Conservation (phyloP, 2,113 vertebrate genomes). For the Corythaixoides concolor region DNA sequence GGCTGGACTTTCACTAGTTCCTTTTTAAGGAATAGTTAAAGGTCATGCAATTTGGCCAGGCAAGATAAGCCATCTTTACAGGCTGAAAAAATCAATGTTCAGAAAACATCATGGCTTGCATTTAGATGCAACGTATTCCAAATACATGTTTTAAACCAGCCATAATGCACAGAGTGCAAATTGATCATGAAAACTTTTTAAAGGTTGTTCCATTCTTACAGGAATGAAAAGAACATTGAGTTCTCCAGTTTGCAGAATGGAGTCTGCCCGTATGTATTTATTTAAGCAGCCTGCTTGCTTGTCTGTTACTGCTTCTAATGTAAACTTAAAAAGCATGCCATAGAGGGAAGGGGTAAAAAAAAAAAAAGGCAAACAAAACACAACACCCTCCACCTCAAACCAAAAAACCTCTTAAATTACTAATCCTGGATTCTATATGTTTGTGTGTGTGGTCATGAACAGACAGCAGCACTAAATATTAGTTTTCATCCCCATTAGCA, state of each 20-base stretch:
- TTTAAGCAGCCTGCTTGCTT: neutral
- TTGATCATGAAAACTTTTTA: neutral
- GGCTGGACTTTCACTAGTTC: neutral
- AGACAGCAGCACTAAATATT: slow-evolving; percentile 12
- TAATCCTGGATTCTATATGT: neutral
- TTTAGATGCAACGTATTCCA: neutral
- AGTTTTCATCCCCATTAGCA: slow-evolving; percentile 3
- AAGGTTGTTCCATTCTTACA: neutral
- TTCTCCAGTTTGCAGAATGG: neutral
- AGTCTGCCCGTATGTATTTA: neutral
- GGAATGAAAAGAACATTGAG: neutral
- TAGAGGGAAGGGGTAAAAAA: neutral
- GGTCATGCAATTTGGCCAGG: slow-evolving; percentile 2
- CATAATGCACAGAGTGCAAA: neutral
- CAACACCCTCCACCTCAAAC: neutral
- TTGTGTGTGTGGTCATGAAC: neutral
- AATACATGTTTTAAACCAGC: neutral
- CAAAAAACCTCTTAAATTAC: neutral
- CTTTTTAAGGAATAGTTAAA: slow-evolving; percentile 15
- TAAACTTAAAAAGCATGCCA: neutral
- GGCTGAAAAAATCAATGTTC: neutral
- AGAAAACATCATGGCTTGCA: neutral
- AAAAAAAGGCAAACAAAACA: neutral
- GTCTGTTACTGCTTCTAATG: neutral
- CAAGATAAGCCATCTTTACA: slow-evolving; percentile 17